phyloP scores from a whole-genome alignment of 2,113 vertebrate species.

The Chionis minor region DNA sequence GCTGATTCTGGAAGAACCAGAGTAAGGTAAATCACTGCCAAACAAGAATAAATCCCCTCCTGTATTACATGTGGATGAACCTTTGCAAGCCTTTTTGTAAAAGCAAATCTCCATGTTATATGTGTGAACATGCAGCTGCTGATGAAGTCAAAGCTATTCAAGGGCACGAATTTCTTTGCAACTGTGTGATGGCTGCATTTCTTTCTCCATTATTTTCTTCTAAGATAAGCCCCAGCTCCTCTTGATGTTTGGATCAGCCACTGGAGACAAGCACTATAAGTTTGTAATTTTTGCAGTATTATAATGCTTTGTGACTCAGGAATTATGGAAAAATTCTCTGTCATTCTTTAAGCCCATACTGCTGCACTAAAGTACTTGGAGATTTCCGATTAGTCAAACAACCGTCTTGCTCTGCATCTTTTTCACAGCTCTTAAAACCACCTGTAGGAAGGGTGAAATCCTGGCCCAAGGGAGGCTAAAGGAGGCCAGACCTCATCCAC shows the following conservation, averaged over 20 bases:
- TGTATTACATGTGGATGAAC: not conserved
- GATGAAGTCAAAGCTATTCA: not conserved
- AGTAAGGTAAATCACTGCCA: not conserved
- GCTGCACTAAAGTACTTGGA: not conserved
- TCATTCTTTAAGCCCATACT: not conserved
- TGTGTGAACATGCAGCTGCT: conserved; percentile 5
- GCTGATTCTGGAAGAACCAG: not conserved
- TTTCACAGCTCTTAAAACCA: not conserved
- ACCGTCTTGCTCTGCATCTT: not conserved
- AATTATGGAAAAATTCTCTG: not conserved
- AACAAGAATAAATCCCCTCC: not conserved
- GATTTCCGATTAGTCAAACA: not conserved
- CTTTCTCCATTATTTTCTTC: not conserved
- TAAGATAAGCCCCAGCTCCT: not conserved
- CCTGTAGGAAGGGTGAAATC: not conserved
- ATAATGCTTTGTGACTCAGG: not conserved
- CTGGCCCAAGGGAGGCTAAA: not conserved
- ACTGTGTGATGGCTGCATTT: not conserved
- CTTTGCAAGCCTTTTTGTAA: not conserved
- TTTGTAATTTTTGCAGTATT: not conserved
- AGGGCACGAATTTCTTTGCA: not conserved
- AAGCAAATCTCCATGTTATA: not conserved
- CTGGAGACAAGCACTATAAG: not conserved
- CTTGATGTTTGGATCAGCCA: not conserved
- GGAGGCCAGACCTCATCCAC: not conserved